Conservation (phyloP, 2,888 invertebrate genomes). For the Galeopsomyia nigrocyanea region DNA sequence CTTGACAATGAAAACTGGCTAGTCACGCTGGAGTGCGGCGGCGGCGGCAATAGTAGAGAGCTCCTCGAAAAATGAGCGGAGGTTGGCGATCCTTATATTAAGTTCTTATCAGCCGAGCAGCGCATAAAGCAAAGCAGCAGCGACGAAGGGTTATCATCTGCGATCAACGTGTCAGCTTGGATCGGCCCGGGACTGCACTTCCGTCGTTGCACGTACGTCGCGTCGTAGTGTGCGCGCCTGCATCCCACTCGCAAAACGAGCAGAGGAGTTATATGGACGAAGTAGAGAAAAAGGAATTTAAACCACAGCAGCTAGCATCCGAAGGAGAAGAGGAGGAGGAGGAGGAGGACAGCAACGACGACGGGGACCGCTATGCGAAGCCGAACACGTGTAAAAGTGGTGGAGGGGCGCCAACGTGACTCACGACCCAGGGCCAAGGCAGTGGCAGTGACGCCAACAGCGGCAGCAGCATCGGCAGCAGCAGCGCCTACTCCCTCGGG, state of each 20-base stretch:
- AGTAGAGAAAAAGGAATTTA: constrained; percentile 2
- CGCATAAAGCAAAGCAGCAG: constrained; percentile 30
- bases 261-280: no score
- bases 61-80: neutral
- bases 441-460: neutral
- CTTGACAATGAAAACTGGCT: constrained; percentile 9
- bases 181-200: constrained; percentile 17
- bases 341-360: neutral
- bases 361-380: constrained; percentile 43
- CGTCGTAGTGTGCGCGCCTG: no score
- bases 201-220: constrained; percentile 23
- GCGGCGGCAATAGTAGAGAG: no score
- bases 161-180: constrained; percentile 34
- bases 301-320: no score
- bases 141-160: constrained; percentile 28
- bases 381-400: constrained; percentile 39
- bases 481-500: constrained; percentile 23
- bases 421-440: constrained; percentile 39
- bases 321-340: neutral
- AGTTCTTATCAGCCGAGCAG: constrained; percentile 24
- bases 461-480: no score
- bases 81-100: constrained; percentile 29
- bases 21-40: neutral
- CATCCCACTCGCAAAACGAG: neutral
- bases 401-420: constrained; percentile 38